Evolutionary conservation across 1,140 invertebrate genomes (phyloP), one percentile per base, ranked within the genome.

Genomic region (Orius insidiosus): DNA sequence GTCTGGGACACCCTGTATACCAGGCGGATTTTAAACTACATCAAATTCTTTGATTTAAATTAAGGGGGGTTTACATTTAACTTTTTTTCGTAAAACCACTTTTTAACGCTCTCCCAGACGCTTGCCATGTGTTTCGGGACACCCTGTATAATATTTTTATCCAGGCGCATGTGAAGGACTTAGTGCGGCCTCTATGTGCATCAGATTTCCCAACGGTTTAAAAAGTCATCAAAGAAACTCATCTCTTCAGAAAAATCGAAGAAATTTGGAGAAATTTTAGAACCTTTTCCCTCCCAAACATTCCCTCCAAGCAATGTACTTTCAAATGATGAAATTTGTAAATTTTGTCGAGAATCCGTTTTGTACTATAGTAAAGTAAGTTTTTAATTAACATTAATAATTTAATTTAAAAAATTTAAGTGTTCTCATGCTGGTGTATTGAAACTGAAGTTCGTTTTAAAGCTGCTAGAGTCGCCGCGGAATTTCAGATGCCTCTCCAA

Each of bases 391-490:
- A n/a, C n/a, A n/a, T n/a, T n/a, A n/a, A n/a, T n/a, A n/a, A n/a
- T n/a, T n/a, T n/a, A n/a, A n/a, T n/a, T n/a, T n/a, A n/a, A n/a
- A n/a, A n/a, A 6, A 38, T 54, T 56, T 4, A 52, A 76, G 75
- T 95, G 90, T 64, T 80, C 88, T 53, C 80, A 86, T 65, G 81
- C 82, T 24, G 85, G 81, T 36, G 80, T 94, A 80, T 97, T 47
- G 90, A 95, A 61, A 89, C 87, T 7, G 92, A 97, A 62, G 88
- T 88, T 0, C 86, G 85, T 57, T 78, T 95, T 52, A 97, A 97
- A 67, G 90, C 89, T 2, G 85, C 88, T 5, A 72, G 86, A 53
- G 82, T 95, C 49, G 78, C 89, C 2, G 84, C 93, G 18, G 76
- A 85, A 56, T 85, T 89, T 59, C 78, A 80, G 60, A 78, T 78